Base-by-base conservation (phyloP, 1,140 invertebrate species). In the Neuroterus valhalla region DNA sequence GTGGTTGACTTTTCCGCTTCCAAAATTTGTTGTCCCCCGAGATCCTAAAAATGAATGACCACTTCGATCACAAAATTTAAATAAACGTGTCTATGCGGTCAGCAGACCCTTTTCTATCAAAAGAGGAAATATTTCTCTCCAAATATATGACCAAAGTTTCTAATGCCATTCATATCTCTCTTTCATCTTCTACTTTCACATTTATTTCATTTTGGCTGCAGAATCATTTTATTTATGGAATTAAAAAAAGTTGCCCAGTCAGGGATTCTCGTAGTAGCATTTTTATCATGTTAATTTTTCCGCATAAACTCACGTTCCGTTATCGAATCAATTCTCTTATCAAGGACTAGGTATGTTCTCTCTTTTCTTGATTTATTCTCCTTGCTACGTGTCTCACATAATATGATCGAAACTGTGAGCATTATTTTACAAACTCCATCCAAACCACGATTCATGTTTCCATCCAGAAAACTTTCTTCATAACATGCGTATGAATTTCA, bases 381-480 rank as follows among this genome's bases (percentile, higher is more conserved):
- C 23, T 31, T 26, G 14, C 5, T 52, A 62, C 52, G 52, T 62
- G 52, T 26, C 23, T 62, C 15, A 62, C 52, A 38, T 62, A 23
- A 62, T 14, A 62, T n/a, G 6, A 23, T 31, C 52, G 10, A 15
- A 62, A 55, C 50, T 26, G 23, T 3, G 50, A 55, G 31, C n/a
- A 62, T 62, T 62, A 62, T 62, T 62, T 62, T 62, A 11, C 6
- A 23, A 62, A 62, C 52, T 62, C 3, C 52, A 62, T 62, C 14
- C 23, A 55, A 55, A 23, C 46, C n/a, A 17, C 3, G 19, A 21
- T 55, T 26, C 21, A 55, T 55, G 12, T 55, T 23, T 26, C 6
- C 31, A 8, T 12, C 2, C 52, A 62, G 26, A 62, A 31, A 62
- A 62, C 21, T 38, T 62, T 62, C n/a, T 38, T 62, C 23, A n/a